Conservation (phyloP, 1,140 invertebrate species). For the Drosophila neocordata region DNA sequence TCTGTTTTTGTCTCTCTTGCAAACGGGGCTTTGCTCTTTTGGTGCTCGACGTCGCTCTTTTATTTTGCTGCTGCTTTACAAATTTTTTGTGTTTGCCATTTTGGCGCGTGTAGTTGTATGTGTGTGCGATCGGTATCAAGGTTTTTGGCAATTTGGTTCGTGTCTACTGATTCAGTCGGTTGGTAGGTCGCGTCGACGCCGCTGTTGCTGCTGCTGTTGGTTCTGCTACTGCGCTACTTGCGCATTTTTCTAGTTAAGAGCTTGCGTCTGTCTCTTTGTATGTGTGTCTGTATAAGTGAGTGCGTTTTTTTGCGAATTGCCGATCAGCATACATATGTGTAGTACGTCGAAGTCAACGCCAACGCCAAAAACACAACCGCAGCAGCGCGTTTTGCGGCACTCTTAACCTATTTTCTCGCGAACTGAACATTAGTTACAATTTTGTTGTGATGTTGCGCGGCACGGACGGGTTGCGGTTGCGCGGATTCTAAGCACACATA, state of each 20-base stretch:
- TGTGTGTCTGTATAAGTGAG: conserved; percentile 16
- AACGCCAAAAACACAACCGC: conserved; percentile 35
- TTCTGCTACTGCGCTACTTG: conserved; percentile 45
- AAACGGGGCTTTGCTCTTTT: conserved; percentile 38
- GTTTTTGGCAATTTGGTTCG: conserved; percentile 83
- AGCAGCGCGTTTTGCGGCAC: conserved; percentile 69
- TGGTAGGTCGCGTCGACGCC: conserved; percentile 77
- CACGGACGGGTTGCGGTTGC: conserved; percentile 76
- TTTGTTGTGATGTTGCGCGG: conserved; percentile 82
- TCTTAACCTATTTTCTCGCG: conserved; percentile 82
- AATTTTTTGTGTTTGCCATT: conserved; percentile 29
- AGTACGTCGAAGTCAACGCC: conserved; percentile 29
- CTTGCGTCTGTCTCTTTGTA: conserved; percentile 46
- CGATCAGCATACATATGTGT: conserved; percentile 62
- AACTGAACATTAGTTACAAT: conserved; percentile 78
- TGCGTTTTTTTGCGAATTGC: conserved; percentile 66
- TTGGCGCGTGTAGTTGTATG: conserved; percentile 36
- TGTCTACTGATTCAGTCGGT: conserved; percentile 74
- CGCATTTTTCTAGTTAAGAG: conserved; percentile 73
- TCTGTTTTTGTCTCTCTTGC: conserved; percentile 28
- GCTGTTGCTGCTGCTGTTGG: conserved; percentile 49
- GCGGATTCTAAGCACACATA: conserved; percentile 71
- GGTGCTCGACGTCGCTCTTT: conserved; percentile 36
- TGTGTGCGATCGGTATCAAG: conserved; percentile 80
- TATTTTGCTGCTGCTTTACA: conserved; percentile 45